Evolutionary conservation across 2,888 invertebrate species (phyloP).

Genomic region (Diarsia dahlii): DNA sequence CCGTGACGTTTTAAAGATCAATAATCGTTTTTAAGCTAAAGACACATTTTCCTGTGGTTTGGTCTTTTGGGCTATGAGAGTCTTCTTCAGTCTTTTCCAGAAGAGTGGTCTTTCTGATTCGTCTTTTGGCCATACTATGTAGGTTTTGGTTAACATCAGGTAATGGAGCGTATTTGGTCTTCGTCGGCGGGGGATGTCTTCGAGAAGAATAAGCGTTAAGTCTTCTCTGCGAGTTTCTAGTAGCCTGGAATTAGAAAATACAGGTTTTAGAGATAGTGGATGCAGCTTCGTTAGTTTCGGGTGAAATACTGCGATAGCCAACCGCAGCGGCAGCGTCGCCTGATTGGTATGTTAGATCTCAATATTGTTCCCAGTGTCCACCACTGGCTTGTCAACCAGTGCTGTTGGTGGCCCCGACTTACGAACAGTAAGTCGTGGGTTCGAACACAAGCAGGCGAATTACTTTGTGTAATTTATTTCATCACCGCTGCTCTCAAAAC

Average conservation of each 20-base stretch:
- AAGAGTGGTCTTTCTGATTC: constrained; percentile 77
- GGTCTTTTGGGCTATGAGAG: constrained; percentile 75
- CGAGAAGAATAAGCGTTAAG: constrained; percentile 92
- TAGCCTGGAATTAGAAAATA: constrained; percentile 80
- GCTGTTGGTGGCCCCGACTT: too few relatives aligned
- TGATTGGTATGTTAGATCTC: too few relatives aligned
- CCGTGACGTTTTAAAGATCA: neutral
- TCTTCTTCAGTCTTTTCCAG: constrained; percentile 86
- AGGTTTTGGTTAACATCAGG: constrained; percentile 93
- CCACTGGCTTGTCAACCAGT: too few relatives aligned
- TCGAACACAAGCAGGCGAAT: too few relatives aligned
- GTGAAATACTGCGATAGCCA: neutral
- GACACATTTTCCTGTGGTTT: constrained; percentile 77
- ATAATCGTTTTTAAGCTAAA: constrained; percentile 69
- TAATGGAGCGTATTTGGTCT: constrained; percentile 92
- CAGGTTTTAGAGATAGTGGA: neutral
- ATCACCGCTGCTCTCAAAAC: too few relatives aligned
- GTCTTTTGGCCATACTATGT: constrained; percentile 92
- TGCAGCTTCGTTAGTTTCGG: too few relatives aligned
- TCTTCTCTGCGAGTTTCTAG: constrained; percentile 92
- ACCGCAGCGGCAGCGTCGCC: too few relatives aligned
- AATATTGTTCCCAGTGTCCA: too few relatives aligned
- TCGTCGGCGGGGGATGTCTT: constrained; percentile 91
- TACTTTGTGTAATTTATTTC: too few relatives aligned
- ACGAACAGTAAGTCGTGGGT: too few relatives aligned